A percentile compares a stretch with the other conserved stretches of the same genome.
Evolutionary conservation across 2,888 invertebrate species (phyloP).

Genomic region (Lepetodrilus schrolli): DNA sequence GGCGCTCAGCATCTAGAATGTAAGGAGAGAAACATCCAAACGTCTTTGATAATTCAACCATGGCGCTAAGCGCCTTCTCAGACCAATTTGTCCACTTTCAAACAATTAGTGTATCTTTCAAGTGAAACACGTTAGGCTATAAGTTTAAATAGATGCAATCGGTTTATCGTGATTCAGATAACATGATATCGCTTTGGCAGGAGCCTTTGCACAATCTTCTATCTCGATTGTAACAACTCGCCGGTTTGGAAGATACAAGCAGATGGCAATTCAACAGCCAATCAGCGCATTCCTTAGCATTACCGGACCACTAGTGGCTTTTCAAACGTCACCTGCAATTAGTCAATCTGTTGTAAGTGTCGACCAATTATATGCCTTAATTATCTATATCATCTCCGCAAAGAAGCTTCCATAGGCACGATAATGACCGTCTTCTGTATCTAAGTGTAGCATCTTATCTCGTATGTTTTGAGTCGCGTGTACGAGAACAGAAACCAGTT

Average conservation of each 20-base stretch:
- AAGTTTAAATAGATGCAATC: conserved; percentile 15
- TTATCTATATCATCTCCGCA: neutral
- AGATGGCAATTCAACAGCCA: conserved; percentile 14
- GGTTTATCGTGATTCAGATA: neutral
- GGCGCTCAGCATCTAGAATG: neutral
- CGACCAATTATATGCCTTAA: conserved; percentile 19
- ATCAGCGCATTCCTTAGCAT: conserved; percentile 21
- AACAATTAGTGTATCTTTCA: conserved; percentile 28
- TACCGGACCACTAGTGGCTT: conserved; percentile 5
- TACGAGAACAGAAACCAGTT: neutral
- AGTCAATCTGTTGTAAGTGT: conserved; percentile 24
- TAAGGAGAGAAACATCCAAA: neutral
- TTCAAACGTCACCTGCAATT: conserved; percentile 22
- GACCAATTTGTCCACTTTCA: conserved; percentile 29
- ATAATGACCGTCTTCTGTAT: neutral
- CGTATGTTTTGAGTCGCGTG: neutral
- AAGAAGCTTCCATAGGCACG: neutral
- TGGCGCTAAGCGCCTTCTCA: neutral
- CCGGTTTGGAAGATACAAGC: conserved; percentile 14
- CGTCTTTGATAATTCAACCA: conserved; percentile 20
- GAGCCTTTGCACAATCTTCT: neutral
- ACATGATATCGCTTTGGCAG: conserved; percentile 3
- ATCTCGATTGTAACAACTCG: neutral
- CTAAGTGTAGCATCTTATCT: neutral
- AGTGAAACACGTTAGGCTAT: conserved; percentile 17